Evolutionary conservation across 2,797 vertebrate species (phyloP), one percentile per base, ranked within the genome.

Genomic region (Galago senegalensis): DNA sequence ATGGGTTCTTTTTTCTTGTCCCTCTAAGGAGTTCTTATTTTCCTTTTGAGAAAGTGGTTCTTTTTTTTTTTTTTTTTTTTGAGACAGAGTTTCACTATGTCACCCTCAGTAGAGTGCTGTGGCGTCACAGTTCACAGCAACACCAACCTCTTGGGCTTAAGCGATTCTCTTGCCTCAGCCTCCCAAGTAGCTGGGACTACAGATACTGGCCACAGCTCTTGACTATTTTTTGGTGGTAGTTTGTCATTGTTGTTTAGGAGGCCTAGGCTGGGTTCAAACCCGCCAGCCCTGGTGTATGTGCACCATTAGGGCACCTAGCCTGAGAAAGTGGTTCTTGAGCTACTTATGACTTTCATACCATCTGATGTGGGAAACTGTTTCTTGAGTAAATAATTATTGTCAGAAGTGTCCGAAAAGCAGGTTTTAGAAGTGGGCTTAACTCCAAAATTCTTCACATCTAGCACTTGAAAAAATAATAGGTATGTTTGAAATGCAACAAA

Each of bases 401-500:
- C 56, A 69, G 34, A 63, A 49, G 63, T 70, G 31, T n/a, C 34
- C 56, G 53, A 46, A 89, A 91, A 85, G 49, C 10, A 37, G 56
- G 40, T 43, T 49, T 29, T 70, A 18, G 25, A 25, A n/a, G n/a
- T 27, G 34, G 5, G 40, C 75, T 86, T 79, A 70, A 49, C 40
- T 77, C 58, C 17, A 23, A 23, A 73, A 76, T 91, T 81, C 82
- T 69, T 94, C 10, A 3, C 13, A 16, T 43, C 81, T 91, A 34
- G 63, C 60, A 25, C 60, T 95, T 91, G 37, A 67, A 63, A 82
- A 80, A 82, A 40, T 84, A 79, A 34, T 63, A 37, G 34, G 31
- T 60, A 46, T n/a, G 29, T 77, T 11, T 83, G 80, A 65, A 79
- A 49, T 63, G 21, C 81, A 95, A 82, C 58, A 91, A 73, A 65